Evolutionary conservation across 2,888 invertebrate species (phyloP), one percentile per base, ranked within the genome.

Genomic region (Orgyia antiqua): DNA sequence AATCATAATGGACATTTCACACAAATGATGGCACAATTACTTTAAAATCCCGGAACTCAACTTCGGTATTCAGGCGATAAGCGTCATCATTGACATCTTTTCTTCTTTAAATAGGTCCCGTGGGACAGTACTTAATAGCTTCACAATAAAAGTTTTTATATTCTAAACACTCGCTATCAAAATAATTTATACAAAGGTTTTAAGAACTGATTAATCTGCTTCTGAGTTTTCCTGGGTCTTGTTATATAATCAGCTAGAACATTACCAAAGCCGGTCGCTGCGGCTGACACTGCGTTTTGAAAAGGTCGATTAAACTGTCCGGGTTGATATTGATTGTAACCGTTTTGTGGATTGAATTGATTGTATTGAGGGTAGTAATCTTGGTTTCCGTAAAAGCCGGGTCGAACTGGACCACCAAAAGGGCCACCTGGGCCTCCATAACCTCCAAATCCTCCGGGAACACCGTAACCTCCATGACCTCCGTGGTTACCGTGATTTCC

Each of bases 251-350:
- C 87, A 9, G 88, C 86, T 4, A 89, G 60, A 1, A 86, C 88
- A 3, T 78, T 68, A 17, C 89, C 88, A 6, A 89, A 68, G n/a
- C 87, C 87, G 29, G 88, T 87, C 0, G 88, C 84, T 5, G 87
- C 83, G 0, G 82, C 69, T 0, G 78, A 71, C 1, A 80, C 67
- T 0, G 63, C 73, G 24, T 61, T 66, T 38, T 75, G 74, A 20
- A 80, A 52, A 31, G 87, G 83, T 2, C 76, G 51, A 35, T 68
- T 62, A 18, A 36, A 37, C 25, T 42, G 45, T 10, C 43, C 46
- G 3, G 34, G 36, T 21, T 27, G 31, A n/a, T 41, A 39, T 27
- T 54, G 53, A 24, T 48, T 49, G 24, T 36, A 50, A 3, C 42
- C 43, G 3, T 34, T 38, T 33, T 49, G 52, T n/a, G 39, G 44